These are phyloP conservation scores for Pica pica DNA, from an alignment of 2,113 vertebrate species.

Conservation along the genomic window DNA sequence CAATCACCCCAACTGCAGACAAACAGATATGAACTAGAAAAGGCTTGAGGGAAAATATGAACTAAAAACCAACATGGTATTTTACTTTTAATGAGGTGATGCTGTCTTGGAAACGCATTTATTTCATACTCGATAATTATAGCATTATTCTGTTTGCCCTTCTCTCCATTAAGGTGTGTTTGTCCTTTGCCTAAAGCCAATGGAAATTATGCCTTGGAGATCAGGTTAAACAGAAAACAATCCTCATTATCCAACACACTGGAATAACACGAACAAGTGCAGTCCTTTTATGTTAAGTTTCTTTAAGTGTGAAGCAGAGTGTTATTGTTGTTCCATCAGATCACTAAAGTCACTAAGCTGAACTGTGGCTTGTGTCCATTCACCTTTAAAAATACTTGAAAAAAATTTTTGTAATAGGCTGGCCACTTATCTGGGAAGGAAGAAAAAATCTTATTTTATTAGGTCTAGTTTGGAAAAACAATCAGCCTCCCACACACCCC, in stretches of 20 bases:
- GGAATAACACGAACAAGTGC: background rate
- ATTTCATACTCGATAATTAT: background rate
- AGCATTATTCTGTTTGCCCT: background rate
- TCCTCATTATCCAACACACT: background rate
- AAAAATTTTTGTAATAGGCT: background rate
- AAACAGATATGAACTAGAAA: constrained; percentile 26
- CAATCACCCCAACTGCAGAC: constrained; percentile 72
- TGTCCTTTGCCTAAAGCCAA: background rate
- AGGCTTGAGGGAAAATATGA: constrained; percentile 26
- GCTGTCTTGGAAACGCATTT: background rate
- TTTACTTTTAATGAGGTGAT: background rate
- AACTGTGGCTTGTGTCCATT: constrained; percentile 13
- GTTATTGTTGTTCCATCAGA: background rate
- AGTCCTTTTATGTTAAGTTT: background rate
- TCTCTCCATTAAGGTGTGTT: background rate
- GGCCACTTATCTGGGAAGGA: constrained; percentile 28
- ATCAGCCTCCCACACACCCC: background rate
- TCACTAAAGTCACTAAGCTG: background rate
- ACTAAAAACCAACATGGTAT: background rate
- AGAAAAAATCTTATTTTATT: constrained; percentile 34
- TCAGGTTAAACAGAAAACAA: background rate
- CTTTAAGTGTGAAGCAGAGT: background rate
- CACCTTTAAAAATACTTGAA: background rate
- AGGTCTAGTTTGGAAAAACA: constrained; percentile 42
- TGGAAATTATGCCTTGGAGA: background rate